Base-by-base conservation (phyloP, 37 sponge, comb jelly and placozoan genomes). In the Geodia barretti region DNA sequence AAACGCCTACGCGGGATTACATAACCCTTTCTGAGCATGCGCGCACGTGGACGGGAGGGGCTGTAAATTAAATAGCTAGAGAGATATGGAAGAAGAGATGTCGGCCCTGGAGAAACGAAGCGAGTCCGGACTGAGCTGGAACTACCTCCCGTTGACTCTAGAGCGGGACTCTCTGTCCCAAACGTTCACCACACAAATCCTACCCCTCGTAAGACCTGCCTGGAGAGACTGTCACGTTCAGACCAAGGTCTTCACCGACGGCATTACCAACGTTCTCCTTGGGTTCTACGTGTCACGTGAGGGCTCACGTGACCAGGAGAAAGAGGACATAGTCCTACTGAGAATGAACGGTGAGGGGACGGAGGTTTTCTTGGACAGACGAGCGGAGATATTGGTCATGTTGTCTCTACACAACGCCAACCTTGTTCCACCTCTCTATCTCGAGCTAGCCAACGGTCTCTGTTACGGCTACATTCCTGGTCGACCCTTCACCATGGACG, bases 291-390 rank as follows among this genome's bases (percentile, higher is more conserved):
- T 33, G 39, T 71, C 74, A 34, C 75, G 54, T 1, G 70, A 37
- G 34, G 70, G 68, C 1, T 47, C 68, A 11, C 60, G n/a, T 1
- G 79, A 77, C 11, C 41, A 65, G 0, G 72, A 41, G 26, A 21
- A 74, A 21, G 88, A 75, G 24, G 79, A 88, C 25, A 74, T 63
- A 60, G 89, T 88, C 3, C 74, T 95, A 19, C 21, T 95, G 33
- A 73, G 93, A 8, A 41, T 92, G 14, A 84, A 95, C 58, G 95
- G 95, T 1, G 19, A 41, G 2, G 73, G 86, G 33, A 92, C 95
- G 2, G 93, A 92, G 33, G 32, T 31, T 17, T 72, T 95, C 30
- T 73, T 95, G 5, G 77, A 82, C 59, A 71, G 95, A 31, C 38
- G 39, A 21, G 64, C 36, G 19, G 95, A 95, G 72, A 64, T 90